A percentile compares a stretch with the other conserved stretches of the same genome.
These are phyloP conservation scores for Choreutis nemorana DNA, from an alignment of 2,888 invertebrate species.

Conservation along the genomic window DNA sequence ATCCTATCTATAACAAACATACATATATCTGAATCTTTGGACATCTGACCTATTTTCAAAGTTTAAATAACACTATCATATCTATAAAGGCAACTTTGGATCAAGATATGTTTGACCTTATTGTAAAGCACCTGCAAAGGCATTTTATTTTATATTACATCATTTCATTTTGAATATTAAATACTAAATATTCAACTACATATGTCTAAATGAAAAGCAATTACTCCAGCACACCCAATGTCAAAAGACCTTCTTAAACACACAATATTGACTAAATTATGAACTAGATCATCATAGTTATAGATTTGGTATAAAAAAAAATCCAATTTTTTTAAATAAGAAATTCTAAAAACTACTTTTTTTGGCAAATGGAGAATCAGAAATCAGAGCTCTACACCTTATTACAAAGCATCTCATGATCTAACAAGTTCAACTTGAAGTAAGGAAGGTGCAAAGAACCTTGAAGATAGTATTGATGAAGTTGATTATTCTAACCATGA, in stretches of 20 bases:
- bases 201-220: slow-evolving; percentile 42
- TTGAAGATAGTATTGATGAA: no score
- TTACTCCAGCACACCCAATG: slow-evolving; percentile 56
- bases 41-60: slow-evolving; percentile 43
- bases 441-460: slow-evolving; percentile 3
- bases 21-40: slow-evolving; percentile 48
- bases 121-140: slow-evolving; percentile 59
- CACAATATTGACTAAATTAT: slow-evolving; percentile 63
- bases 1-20: slow-evolving; percentile 52
- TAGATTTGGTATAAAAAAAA: slow-evolving; percentile 53
- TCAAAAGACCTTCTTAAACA: slow-evolving; percentile 45
- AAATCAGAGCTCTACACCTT: no score
- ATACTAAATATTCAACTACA: slow-evolving; percentile 41
- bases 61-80: slow-evolving; percentile 54
- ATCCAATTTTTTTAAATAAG: slow-evolving; percentile 39
- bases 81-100: slow-evolving; percentile 64
- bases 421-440: slow-evolving; percentile 3
- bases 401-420: slow-evolving; percentile 25
- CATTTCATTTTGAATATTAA: slow-evolving; percentile 44
- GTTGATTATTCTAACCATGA: slow-evolving; percentile 57
- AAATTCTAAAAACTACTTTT: slow-evolving; percentile 42
- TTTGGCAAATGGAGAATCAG: slow-evolving; percentile 64
- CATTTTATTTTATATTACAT: slow-evolving; percentile 32
- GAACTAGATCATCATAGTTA: slow-evolving; percentile 56
- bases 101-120: slow-evolving; percentile 60